phyloP scores from a whole-genome alignment of 2,797 vertebrate genomes.

The Cynopterus sphinx region DNA sequence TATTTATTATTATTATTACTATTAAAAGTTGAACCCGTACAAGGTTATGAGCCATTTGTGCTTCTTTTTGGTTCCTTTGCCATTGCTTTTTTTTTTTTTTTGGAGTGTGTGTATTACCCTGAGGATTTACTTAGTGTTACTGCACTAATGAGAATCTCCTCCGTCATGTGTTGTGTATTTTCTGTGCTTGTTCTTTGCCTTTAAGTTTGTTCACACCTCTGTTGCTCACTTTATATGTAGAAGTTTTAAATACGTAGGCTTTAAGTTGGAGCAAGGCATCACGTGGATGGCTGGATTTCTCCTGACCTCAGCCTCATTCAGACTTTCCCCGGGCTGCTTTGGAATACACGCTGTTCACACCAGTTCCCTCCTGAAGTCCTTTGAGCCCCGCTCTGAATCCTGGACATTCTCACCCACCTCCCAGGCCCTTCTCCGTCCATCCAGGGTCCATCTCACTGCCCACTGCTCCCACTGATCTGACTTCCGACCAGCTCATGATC shows the following conservation, averaged over 20 bases:
- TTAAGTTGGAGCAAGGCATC: background rate
- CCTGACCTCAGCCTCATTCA: background rate
- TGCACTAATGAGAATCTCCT: background rate
- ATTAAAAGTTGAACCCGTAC: background rate
- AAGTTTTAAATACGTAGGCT: background rate
- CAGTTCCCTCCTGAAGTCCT: background rate
- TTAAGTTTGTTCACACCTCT: background rate
- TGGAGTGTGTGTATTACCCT: too few relatives aligned
- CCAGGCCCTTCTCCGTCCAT: background rate
- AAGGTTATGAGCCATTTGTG: background rate
- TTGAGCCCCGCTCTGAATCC: background rate
- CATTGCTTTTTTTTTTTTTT: background rate
- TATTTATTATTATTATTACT: background rate
- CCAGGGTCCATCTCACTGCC: background rate
- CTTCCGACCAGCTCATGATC: background rate
- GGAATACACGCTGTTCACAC: background rate
- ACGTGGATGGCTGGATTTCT: background rate
- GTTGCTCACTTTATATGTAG: background rate
- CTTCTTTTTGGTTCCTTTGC: background rate
- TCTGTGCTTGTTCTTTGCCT: background rate
- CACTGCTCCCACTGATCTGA: background rate
- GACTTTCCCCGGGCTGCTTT: background rate
- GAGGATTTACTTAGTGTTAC: background rate
- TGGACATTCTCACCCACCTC: background rate
- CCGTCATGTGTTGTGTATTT: background rate